Percentiles rank a stretch among this genome's conserved stretches.
Conservation (phyloP, 1,140 invertebrate species). For the Mylabris phalerata region DNA sequence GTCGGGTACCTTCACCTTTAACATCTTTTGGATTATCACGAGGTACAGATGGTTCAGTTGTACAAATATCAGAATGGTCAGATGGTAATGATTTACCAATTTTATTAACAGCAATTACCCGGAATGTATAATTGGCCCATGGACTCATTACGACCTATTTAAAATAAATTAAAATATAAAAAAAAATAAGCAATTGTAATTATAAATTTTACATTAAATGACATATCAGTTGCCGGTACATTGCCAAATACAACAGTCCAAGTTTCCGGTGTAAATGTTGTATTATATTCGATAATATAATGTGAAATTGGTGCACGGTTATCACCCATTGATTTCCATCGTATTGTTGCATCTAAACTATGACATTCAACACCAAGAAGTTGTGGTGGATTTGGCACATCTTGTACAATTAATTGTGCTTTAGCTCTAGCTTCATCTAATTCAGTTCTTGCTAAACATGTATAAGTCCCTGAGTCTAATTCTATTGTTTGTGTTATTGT, state of each 20-base stretch:
- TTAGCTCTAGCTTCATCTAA: conserved; percentile 76
- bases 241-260: conserved; percentile 75
- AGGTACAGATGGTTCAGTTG: conserved; percentile 82
- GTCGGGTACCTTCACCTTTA: conserved; percentile 77
- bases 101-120: conserved; percentile 88
- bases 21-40: conserved; percentile 94
- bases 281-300: conserved; percentile 92
- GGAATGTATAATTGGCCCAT: conserved; percentile 95
- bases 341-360: conserved; percentile 62
- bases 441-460: conserved; percentile 87
- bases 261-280: conserved; percentile 84
- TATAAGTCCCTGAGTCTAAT: conserved; percentile 90
- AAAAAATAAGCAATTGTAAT: too few relatives aligned
- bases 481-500: conserved; percentile 91
- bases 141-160: conserved; percentile 67
- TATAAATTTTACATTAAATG: conserved; percentile 50
- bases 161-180: conserved; percentile 4
- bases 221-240: conserved; percentile 73
- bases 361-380: conserved; percentile 62
- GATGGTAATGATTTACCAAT: conserved; percentile 87
- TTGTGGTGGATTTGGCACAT: conserved; percentile 85
- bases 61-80: conserved; percentile 70
- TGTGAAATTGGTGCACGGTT: conserved; percentile 90
- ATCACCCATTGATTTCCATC: conserved; percentile 85
- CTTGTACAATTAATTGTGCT: conserved; percentile 90